Percentiles rank a stretch among this genome's conserved stretches.
Conservation (phyloP, 2,113 vertebrate genomes). For the Hippocampus mohnikei region DNA sequence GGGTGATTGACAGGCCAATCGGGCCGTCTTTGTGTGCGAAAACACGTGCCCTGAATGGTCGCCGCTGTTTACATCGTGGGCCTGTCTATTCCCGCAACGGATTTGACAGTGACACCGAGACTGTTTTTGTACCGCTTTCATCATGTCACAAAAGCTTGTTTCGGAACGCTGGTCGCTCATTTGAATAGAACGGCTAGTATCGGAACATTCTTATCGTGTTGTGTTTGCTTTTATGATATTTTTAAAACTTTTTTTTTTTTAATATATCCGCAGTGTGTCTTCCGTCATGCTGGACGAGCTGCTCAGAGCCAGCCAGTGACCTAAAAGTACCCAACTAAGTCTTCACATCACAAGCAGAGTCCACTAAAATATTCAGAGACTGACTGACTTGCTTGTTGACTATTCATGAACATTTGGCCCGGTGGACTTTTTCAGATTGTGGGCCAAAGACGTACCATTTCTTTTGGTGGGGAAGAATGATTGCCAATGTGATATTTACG, state of each 20-base stretch:
- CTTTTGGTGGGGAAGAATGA: background rate
- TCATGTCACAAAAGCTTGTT: background rate
- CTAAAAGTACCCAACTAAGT: background rate
- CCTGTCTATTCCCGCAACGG: background rate
- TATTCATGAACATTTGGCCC: background rate
- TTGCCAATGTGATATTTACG: background rate
- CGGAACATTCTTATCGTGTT: background rate
- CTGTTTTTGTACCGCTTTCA: too few relatives aligned
- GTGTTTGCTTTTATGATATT: background rate
- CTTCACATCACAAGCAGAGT: background rate
- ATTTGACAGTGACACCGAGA: background rate
- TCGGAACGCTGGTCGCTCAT: background rate
- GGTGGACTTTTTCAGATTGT: background rate
- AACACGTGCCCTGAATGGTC: background rate
- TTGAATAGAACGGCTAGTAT: background rate
- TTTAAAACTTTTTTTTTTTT: background rate
- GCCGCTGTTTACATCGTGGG: background rate
- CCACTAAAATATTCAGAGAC: background rate
- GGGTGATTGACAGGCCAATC: slow-evolving; percentile 7
- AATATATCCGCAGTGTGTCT: background rate
- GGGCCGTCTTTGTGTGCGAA: background rate
- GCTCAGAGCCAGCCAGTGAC: background rate
- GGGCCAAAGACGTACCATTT: background rate
- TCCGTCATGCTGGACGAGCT: background rate
- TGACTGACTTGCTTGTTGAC: background rate